Evolutionary conservation across 2,797 vertebrate species (phyloP), one percentile per base, ranked within the genome.

Genomic region (Vespertilio murinus): DNA sequence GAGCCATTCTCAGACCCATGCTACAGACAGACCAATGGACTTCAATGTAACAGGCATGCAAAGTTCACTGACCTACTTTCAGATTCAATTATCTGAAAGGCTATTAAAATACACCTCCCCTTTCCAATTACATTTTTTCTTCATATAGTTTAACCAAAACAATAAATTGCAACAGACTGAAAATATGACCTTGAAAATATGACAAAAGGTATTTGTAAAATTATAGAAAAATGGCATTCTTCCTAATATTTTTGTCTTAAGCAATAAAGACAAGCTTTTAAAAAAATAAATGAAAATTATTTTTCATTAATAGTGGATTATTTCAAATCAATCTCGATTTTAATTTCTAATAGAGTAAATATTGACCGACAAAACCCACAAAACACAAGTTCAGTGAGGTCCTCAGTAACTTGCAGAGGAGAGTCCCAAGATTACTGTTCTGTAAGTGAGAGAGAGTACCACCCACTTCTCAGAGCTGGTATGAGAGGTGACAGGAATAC

Each of bases 341-440:
- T 82, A 91, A 91, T 45, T 88, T 85, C 85, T 71, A 85, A 73
- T 12, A 61, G 56, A 90, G 9, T 86, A 73, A 94, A 83, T 38
- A 64, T 11, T 25, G 9, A 77, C 6, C 70, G 18, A 71, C 33
- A 30, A 54, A 85, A 92, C 33, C 64, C 59, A 94, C 77, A 71
- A 67, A 54, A 91, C 20, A 88, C 1, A 71, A 33, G 16, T 54
- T 88, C 45, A 82, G 22, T n/a, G 33, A 45, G 16, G 30, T 52
- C 49, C 69, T 89, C 40, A 84, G 42, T 52, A 85, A 77, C 38
- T 75, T 71, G 56, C n/a, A 70, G 33, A 93, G 61, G 13, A 12
- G 49, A 92, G 22, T 56, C 42, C 70, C 69, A 28, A 87, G 22
- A 54, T 61, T 8, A 67, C 9, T 38, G 12, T 28, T 30, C 56